Evolutionary conservation across 2,888 invertebrate genomes (phyloP).

Genomic region (Ophion slaviceki): DNA sequence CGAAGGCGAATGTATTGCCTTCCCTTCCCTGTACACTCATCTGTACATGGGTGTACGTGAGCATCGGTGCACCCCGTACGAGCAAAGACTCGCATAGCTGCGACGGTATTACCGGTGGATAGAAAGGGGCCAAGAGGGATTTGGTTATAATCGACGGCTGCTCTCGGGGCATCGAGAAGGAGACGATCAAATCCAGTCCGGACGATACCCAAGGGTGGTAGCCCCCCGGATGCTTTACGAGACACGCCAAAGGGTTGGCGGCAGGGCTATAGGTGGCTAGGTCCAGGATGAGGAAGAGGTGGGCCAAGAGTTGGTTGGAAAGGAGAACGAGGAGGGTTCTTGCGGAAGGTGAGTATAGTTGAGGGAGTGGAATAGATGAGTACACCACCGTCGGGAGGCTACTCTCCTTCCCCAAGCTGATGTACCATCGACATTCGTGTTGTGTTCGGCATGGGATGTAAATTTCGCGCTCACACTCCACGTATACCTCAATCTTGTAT

Average conservation of each 20-base stretch:
- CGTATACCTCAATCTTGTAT: conserved; percentile 26
- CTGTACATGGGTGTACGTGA: background rate
- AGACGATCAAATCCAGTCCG: conserved; percentile 28
- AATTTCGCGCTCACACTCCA: conserved; percentile 78
- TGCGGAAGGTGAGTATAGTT: conserved; percentile 66
- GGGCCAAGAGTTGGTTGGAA: conserved; percentile 52
- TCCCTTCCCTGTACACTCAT: conserved; percentile 8
- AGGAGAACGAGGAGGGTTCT: conserved; percentile 65
- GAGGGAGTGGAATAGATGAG: conserved; percentile 66
- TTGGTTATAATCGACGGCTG: conserved; percentile 81
- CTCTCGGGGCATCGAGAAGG: conserved; percentile 68
- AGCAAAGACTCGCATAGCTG: background rate
- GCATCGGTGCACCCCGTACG: background rate
- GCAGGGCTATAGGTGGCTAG: conserved; percentile 9
- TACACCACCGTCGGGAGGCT: conserved; percentile 69
- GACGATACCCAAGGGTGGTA: conserved; percentile 52
- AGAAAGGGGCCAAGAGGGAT: conserved; percentile 73
- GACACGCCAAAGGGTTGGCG: conserved; percentile 34
- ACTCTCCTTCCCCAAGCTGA: conserved; percentile 65
- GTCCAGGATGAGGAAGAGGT: conserved; percentile 49
- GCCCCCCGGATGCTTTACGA: conserved; percentile 53
- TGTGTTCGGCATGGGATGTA: conserved; percentile 76
- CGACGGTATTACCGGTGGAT: conserved; percentile 54
- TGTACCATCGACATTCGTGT: conserved; percentile 69
- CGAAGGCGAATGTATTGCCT: conserved; percentile 78